Evolutionary conservation across 2,113 vertebrate species (phyloP), one percentile per base, ranked within the genome.

Genomic region (Lates calcarifer): DNA sequence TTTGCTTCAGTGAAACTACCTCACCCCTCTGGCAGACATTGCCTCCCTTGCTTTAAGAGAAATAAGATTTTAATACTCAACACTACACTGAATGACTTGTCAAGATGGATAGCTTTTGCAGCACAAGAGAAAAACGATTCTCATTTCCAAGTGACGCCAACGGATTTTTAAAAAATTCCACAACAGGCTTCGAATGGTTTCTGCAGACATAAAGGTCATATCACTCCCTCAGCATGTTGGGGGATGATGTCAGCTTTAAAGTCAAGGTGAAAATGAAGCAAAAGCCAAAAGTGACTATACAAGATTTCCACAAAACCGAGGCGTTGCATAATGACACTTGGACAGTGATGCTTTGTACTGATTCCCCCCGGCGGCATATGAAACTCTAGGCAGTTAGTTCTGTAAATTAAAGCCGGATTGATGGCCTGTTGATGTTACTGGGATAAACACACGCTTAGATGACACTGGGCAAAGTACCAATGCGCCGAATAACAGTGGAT

Each of bases 181-280:
- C 78, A 67, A 72, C 57, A 61, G 24, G 39, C 39, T 61, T 66
- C 41, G 14, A 91, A 91, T 87, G 75, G 65, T 69, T 86, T 91
- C 82, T 55, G 47, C 90, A 90, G 83, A 85, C 73, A 56, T 39
- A 35, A 85, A 84, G 69, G 82, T 87, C 85, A 67, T 67, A 77
- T 76, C 77, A 61, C 83, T 87, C 76, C 74, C 75, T 83, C 60
- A 51, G 69, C 83, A 74, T 80, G 60, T 72, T 74, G 66, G 24
- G 45, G 69, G 57, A 79, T 89, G 82, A 91, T 82, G 90, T 92
- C 81, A 88, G 51, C 37, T 69, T 83, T 62, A 81, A 74, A 81
- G 28, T 67, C 1, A 55, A 86, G 66, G 28, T 81, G 60, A 88
- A 91, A 84, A 81, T 64, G 17, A 84, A 70, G 47, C 29, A 49